Base-by-base conservation (phyloP, 2,113 vertebrate species). In the Ailuropoda melanoleuca region DNA sequence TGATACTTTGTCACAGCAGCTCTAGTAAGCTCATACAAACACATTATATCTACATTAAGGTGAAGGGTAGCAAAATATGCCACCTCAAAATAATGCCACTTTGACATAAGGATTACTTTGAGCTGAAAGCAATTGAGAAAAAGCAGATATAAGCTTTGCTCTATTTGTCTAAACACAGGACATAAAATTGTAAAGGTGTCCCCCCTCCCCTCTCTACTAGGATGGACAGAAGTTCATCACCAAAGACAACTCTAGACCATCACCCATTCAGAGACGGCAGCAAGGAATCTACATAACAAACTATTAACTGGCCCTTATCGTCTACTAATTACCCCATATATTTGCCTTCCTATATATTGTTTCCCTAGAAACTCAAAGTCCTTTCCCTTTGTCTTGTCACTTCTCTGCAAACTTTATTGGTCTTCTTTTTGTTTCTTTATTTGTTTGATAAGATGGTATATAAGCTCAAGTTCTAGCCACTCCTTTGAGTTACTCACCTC, bases 331-430 rank as follows among this genome's bases (percentile, higher is more conserved):
- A 31, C 23, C 55, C 31, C 78, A 83, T 34, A 24, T 68, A 58
- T 56, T 68, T 77, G 56, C 70, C 70, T 78, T 78, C 58, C 60
- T 46, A 31, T 12, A 92, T 10, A 21, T 93, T 50, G 6, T 24
- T 46, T 43, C 66, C 90, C 53, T 58, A 92, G 78, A 72, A 83
- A 83, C 29, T 83, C 53, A n/a, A 26, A 72, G 53, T 92, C 34
- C 37, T 83, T 92, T 83, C n/a, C 78, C 50, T 83, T 58, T 92
- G 50, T 83, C 90, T 72, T 29, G 29, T 92, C 80, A 92, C 90
- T 8, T 70, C 13, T 48, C 80, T 83, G 46, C 58, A 72, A 83
- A 34, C n/a, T 56, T 7, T 56, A 58, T n/a, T 92, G 31, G 26
- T 31, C 37, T 68, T 34, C 31, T 74, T 77, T 75, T 48, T 46